Evolutionary conservation across 1,140 invertebrate genomes (phyloP), one percentile per base, ranked within the genome.

Genomic region (Rhopalosiphum padi): DNA sequence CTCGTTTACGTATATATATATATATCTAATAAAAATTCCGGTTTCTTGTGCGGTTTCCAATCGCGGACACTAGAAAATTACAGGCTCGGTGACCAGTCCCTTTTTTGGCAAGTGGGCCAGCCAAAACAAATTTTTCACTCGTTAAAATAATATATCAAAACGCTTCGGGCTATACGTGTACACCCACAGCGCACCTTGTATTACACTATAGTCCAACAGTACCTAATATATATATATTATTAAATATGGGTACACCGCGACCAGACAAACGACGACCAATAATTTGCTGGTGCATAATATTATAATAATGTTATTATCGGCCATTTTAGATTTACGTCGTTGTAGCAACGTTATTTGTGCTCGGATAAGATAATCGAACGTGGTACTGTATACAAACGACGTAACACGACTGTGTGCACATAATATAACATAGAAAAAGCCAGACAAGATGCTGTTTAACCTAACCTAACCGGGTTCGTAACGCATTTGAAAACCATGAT

Each of bases 91-190:
- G 82, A 86, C 91, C 91, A 43, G 91, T 85, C 91, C 91, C 91
- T 93, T 93, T 85, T 93, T 93, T 85, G 82, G 91, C 91, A 93
- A 53, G 91, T 85, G 91, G 77, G 51, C 77, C 91, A 93, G 82
- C 77, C 91, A 93, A 92, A 92, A 43, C 90, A 83, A 92, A 92
- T 92, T 83, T 92, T 92, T 91, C 23, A 90, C 37, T 90, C 37
- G 53, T 90, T 90, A 90, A 90, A 68, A 90, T 88, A 41, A 48
- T 37, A 41, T 60, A 46, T 88, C n/a, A 22, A 85, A 51, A 88
- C 23, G 51, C 88, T 55, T 4, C 35, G 35, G 35, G 86, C 15
- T 25, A 30, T 48, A 88, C 7, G n/a, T 53, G 48, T 25, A 88
- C 87, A 35, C 87, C 41, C 46, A 88, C 86, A 35, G 46, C 30